A percentile compares a stretch with the other conserved stretches of the same genome.
Conservation (phyloP, 2,888 invertebrate species). For the Drosophila lutescens region DNA sequence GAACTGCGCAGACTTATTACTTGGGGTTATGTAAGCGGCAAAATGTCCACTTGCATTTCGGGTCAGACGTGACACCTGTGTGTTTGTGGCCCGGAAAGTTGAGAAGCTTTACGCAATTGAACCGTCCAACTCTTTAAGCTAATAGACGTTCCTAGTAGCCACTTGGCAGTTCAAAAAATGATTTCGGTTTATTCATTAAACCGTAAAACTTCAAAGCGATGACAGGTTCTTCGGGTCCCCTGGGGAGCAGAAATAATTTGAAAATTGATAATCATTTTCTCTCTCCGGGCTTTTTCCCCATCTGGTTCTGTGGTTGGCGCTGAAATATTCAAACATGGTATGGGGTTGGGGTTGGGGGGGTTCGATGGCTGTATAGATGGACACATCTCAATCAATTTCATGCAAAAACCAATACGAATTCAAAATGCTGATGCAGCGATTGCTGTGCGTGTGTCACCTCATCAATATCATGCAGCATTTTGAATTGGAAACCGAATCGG, state of each 20-base stretch:
- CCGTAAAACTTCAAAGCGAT: slow-evolving; percentile 26
- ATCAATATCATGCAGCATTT: slow-evolving; percentile 35
- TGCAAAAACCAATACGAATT: slow-evolving; percentile 29
- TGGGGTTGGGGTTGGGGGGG: not conserved
- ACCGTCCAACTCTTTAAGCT: not conserved
- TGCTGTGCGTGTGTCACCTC: slow-evolving; percentile 28
- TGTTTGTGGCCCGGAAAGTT: not conserved
- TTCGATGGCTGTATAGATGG: slow-evolving; percentile 14
- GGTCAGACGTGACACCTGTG: slow-evolving; percentile 14
- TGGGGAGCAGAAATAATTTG: slow-evolving; percentile 32
- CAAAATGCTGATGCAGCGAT: slow-evolving; percentile 32
- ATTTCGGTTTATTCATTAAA: slow-evolving; percentile 20
- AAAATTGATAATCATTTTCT: slow-evolving; percentile 42
- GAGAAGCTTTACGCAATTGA: slow-evolving; percentile 14
- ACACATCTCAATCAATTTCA: slow-evolving; percentile 41
- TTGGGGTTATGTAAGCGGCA: slow-evolving; percentile 12
- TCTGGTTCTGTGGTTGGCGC: slow-evolving; percentile 19
- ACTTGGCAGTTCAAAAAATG: slow-evolving; percentile 10
- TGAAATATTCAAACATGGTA: slow-evolving; percentile 32
- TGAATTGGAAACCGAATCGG: slow-evolving; percentile 21
- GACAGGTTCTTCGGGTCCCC: slow-evolving; percentile 21
- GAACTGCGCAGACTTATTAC: slow-evolving; percentile 32
- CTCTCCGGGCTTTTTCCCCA: slow-evolving; percentile 20
- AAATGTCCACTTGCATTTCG: slow-evolving; percentile 11
- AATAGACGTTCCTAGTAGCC: not conserved